Base-by-base conservation (phyloP, 2,113 vertebrate species). In the Empidonax traillii region DNA sequence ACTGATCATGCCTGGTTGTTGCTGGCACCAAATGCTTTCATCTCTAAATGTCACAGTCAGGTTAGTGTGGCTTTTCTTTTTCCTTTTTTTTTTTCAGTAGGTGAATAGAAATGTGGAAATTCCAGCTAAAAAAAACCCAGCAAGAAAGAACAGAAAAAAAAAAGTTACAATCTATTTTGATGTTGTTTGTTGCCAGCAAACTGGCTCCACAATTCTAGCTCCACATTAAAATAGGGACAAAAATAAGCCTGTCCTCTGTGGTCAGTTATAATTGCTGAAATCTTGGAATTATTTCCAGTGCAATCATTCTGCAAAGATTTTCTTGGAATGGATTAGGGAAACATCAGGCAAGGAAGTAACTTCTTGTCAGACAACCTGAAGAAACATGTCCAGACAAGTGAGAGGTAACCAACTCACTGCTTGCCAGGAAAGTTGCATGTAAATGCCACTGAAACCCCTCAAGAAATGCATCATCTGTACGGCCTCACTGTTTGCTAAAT, bases 301-400 rank as follows among this genome's bases (percentile, higher is more conserved):
- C 23, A 76, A 75, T 75, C 52, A 61, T 72, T 71, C 73, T 75
- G 83, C 74, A 95, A 94, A 96, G 58, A 44, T 87, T 94, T 91
- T 89, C 71, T 96, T 97, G 92, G 93, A 96, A 86, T 39, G 8
- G 37, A 23, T 39, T n/a, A 71, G 65, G 79, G 90, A 96, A 96
- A 95, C 55, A 89, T 35, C 67, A 90, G 55, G 90, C 94, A 90
- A 89, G 76, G 83, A 93, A 91, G 88, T 77, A 90, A 92, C 47
- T 80, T 77, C 72, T 90, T 88, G 79, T 94, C 63, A 63, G 76
- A 87, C 74, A 94, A 94, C 79, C 79, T 75, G 73, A 88, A 96
- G 90, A 94, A 95, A 95, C 65, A 72, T 3, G 24, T 56, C 52
- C 88, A 63, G 73, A 72, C 56, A 89, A 95, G 65, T 14, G 33